Evolutionary conservation across 2,797 vertebrate genomes (phyloP).

Genomic region (Parauchenoglanis punctatus): DNA sequence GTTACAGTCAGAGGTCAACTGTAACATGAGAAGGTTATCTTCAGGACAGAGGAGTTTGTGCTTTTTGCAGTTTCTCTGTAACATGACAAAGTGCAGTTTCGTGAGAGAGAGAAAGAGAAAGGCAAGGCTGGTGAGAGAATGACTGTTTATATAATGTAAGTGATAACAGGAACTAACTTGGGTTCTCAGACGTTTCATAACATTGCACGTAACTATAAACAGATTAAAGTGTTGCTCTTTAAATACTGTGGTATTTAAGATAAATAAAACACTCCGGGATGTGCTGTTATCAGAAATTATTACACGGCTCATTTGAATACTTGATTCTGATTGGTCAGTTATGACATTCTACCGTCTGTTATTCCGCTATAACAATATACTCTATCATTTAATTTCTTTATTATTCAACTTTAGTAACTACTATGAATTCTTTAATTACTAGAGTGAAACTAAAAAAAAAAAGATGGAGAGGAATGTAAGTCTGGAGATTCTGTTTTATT

Average conservation of each 20-base stretch:
- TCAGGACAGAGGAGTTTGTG: not conserved
- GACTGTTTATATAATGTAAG: not conserved
- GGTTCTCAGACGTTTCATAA: not conserved
- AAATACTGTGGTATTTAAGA: not conserved
- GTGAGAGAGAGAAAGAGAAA: not conserved
- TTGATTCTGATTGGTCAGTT: no score
- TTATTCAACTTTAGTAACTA: not conserved
- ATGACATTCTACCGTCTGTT: no score
- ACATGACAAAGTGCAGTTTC: slow-evolving; percentile 2
- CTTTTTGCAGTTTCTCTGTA: not conserved
- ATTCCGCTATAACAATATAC: not conserved
- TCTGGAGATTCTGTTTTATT: not conserved
- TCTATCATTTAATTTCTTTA: not conserved
- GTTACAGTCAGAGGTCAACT: not conserved
- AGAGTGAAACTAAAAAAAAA: not conserved
- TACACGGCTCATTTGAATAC: no score
- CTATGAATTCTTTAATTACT: not conserved
- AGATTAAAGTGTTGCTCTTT: not conserved
- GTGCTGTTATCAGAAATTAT: not conserved
- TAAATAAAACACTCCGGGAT: not conserved
- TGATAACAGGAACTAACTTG: not conserved
- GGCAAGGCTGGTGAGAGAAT: not conserved
- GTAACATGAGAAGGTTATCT: not conserved
- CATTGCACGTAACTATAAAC: not conserved
- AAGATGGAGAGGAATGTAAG: not conserved